These are phyloP conservation scores for Sarcophaga subvicina DNA, from an alignment of 2,888 invertebrate species.

Conservation along the genomic window DNA sequence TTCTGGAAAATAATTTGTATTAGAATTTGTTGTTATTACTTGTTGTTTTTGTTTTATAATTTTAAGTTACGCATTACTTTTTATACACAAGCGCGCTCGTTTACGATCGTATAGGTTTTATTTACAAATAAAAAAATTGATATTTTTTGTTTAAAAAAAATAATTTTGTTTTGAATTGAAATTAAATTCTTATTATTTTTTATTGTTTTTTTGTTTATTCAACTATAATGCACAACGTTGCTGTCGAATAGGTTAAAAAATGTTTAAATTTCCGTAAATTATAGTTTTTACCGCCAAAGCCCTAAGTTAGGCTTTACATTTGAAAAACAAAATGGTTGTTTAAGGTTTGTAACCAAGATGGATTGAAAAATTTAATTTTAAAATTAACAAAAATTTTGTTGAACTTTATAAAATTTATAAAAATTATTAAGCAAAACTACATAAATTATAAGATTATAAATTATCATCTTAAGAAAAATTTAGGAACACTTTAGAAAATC, in stretches of 20 bases:
- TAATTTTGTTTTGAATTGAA: not conserved
- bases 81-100: slow-evolving; percentile 7
- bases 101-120: slow-evolving; percentile 16
- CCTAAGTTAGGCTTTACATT: slow-evolving; percentile 21
- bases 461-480: no score
- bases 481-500: no score
- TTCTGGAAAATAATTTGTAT: slow-evolving; percentile 26
- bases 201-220: no score
- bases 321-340: not conserved
- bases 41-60: slow-evolving; percentile 10
- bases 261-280: no score
- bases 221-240: no score
- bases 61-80: slow-evolving; percentile 39
- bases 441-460: no score
- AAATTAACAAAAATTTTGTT: no score
- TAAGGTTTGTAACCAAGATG: no score
- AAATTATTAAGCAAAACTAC: no score
- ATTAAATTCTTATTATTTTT: not conserved
- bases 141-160: slow-evolving; percentile 13
- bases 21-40: slow-evolving; percentile 31
- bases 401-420: no score
- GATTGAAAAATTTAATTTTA: no score
- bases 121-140: slow-evolving; percentile 6
- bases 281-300: not conserved
- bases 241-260: no score